phyloP scores from a whole-genome alignment of 2,797 vertebrate genomes.

The Myioborus melanocephalus region DNA sequence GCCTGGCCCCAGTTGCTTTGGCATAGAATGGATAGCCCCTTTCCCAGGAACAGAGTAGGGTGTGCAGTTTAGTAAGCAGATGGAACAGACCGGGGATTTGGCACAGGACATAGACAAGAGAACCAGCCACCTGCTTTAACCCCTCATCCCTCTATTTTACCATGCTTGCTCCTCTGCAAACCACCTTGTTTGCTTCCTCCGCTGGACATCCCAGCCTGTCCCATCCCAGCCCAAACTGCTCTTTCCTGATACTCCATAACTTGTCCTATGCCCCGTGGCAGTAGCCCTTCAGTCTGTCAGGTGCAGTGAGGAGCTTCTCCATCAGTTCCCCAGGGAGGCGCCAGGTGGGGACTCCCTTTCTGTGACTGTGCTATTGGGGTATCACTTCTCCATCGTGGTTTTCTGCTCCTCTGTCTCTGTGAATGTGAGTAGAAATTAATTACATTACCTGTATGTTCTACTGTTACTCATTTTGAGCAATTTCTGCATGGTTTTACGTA shows the following conservation, averaged over 20 bases:
- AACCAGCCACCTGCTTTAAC: background rate
- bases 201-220: fast-evolving
- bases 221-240: background rate
- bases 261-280: background rate
- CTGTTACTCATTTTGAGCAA: background rate
- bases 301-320: background rate
- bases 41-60: background rate
- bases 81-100: background rate
- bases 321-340: background rate
- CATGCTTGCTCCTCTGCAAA: background rate
- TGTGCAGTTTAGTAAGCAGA: background rate
- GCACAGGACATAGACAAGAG: background rate
- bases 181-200: background rate
- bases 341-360: fast-evolving
- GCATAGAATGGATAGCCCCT: fast-evolving
- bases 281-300: background rate
- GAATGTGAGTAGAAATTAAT: background rate
- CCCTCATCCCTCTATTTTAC: background rate
- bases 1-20: background rate
- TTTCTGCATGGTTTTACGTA: background rate
- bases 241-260: fast-evolving
- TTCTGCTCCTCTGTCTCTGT: background rate
- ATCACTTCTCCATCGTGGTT: background rate
- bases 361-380: fast-evolving
- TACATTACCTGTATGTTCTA: background rate